Conservation (phyloP, 2,113 vertebrate species). For the Parus major region DNA sequence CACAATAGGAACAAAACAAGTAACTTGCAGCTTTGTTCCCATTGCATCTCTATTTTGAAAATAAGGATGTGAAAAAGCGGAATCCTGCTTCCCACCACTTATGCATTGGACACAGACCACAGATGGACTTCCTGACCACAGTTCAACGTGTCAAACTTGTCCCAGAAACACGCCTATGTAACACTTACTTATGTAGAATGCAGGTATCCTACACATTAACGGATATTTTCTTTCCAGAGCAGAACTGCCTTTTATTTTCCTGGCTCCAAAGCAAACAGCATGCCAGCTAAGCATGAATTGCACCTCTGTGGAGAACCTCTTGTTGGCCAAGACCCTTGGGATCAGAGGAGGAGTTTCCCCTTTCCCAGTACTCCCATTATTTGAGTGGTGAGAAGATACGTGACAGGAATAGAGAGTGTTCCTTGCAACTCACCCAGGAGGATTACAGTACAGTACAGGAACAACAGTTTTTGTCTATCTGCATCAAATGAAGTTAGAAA, state of each 20-base stretch:
- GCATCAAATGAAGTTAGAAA: background rate
- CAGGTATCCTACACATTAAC: background rate
- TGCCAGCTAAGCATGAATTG: background rate
- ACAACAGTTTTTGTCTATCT: background rate
- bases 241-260: background rate
- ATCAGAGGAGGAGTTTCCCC: background rate
- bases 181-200: background rate
- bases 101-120: background rate
- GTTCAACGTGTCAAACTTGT: background rate
- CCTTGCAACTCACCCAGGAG: background rate
- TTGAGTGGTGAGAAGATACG: background rate
- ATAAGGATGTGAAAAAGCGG: background rate
- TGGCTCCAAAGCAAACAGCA: background rate
- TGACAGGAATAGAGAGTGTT: background rate
- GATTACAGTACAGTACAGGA: rapidly evolving
- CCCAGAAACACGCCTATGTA: background rate
- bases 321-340: background rate
- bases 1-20: background rate
- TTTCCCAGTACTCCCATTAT: background rate
- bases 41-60: background rate
- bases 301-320: background rate
- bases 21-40: background rate
- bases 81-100: background rate
- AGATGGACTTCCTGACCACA: background rate
- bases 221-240: background rate